Evolutionary conservation across 2,113 vertebrate genomes (phyloP).

Genomic region (Xiphorhynchus elegans): DNA sequence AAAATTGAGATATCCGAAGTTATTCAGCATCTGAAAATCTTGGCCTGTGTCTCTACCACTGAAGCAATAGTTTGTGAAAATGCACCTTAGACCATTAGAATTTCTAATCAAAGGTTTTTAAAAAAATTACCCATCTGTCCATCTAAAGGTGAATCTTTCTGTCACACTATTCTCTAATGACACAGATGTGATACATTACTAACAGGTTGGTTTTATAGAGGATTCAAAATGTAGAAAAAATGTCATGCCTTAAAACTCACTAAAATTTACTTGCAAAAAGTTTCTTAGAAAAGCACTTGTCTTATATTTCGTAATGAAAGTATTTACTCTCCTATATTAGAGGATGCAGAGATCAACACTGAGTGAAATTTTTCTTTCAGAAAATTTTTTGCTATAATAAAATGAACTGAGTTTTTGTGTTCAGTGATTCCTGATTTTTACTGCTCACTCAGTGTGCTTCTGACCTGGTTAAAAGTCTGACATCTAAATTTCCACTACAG

Average conservation of each 20-base stretch:
- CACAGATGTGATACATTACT: not conserved
- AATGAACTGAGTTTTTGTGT: not conserved
- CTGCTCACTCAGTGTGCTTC: not conserved
- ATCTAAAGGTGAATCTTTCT: not conserved
- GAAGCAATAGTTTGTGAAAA: not conserved
- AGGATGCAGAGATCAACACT: not conserved
- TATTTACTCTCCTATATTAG: not conserved
- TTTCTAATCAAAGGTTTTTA: not conserved
- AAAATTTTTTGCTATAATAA: not conserved
- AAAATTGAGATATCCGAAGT: not conserved
- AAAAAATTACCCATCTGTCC: not conserved
- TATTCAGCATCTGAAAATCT: not conserved
- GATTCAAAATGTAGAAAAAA: not conserved
- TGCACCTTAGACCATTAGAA: not conserved
- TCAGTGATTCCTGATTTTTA: not conserved
- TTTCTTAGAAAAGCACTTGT: not conserved
- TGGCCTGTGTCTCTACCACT: not conserved
- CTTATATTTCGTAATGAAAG: not conserved
- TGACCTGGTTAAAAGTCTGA: not conserved
- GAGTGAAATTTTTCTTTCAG: not conserved
- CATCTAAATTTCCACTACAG: not conserved
- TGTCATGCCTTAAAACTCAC: not conserved
- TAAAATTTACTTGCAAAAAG: not conserved
- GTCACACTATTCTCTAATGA: not conserved
- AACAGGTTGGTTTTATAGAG: not conserved